Evolutionary conservation across 2,113 vertebrate species (phyloP).

Genomic region (Rhynchomys soricoides): DNA sequence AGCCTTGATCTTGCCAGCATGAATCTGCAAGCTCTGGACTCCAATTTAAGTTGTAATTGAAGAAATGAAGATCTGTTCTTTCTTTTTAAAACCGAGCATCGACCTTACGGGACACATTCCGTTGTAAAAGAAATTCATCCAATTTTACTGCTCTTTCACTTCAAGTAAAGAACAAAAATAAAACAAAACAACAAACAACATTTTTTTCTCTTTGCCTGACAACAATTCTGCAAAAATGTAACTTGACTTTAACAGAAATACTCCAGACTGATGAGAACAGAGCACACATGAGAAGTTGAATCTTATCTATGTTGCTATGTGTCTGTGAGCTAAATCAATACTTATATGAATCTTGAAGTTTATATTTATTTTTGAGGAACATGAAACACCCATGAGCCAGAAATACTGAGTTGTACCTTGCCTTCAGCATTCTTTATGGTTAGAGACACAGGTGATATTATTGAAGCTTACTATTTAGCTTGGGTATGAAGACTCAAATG

Average conservation of each 20-base stretch:
- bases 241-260: background rate
- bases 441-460: background rate
- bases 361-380: background rate
- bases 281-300: background rate
- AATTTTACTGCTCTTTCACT: background rate
- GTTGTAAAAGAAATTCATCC: background rate
- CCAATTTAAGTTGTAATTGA: background rate
- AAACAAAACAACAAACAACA: too few relatives aligned
- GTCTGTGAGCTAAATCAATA: slow-evolving; percentile 27
- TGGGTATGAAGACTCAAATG: background rate
- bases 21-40: background rate
- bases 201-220: background rate
- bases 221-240: background rate
- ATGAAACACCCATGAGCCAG: too few relatives aligned
- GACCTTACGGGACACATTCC: background rate
- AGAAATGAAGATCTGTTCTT: background rate
- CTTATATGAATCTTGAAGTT: background rate
- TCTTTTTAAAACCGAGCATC: background rate
- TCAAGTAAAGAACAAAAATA: fast-evolving
- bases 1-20: background rate
- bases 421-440: background rate
- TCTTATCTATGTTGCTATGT: slow-evolving; percentile 2
- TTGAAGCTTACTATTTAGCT: background rate
- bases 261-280: background rate
- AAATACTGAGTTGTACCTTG: background rate